Evolutionary conservation across 1,140 invertebrate species (phyloP), one percentile per base, ranked within the genome.

Genomic region (Tetramorium alpestre): DNA sequence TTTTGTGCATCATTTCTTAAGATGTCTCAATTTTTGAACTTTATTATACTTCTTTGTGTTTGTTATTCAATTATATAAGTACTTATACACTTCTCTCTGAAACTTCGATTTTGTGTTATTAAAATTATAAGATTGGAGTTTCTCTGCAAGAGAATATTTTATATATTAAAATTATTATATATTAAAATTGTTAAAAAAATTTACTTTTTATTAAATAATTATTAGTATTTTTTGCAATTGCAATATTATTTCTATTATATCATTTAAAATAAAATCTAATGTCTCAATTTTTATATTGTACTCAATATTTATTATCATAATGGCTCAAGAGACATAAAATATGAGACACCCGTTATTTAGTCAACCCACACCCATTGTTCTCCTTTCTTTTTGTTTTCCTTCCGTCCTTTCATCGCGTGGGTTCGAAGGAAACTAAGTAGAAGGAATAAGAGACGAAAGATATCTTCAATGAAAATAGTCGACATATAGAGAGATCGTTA

Each of bases 331-430:
- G 10, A 67, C 13, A 73, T 3, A 16, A 58, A 7, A 4, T 41
- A 76, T 6, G 18, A 47, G 18, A 62, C 60, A 81, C 25, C 10
- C 22, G 22, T 47, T 88, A 91, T 88, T 91, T 87, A 87, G 62
- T 80, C 86, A 80, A 82, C 85, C 88, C 84, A 90, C 88, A 81
- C 56, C 75, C 65, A 90, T 89, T 89, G 85, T 91, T 87, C 64
- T 75, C 60, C 73, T 76, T 85, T 69, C 78, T 72, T 44, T 47
- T 47, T 69, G 64, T 72, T 88, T 91, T 81, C 54, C 62, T 76
- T 82, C 28, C 64, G 65, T 13, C 44, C 41, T 72, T 65, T 8
- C 33, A 60, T 47, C 44, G 25, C 41, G 75, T 64, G 18, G 60
- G 28, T 33, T 77, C 41, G 25, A 33, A 65, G 58, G 18, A 78